These are phyloP conservation scores for Erynnis tages DNA, from an alignment of 2,888 invertebrate species.

Conservation along the genomic window DNA sequence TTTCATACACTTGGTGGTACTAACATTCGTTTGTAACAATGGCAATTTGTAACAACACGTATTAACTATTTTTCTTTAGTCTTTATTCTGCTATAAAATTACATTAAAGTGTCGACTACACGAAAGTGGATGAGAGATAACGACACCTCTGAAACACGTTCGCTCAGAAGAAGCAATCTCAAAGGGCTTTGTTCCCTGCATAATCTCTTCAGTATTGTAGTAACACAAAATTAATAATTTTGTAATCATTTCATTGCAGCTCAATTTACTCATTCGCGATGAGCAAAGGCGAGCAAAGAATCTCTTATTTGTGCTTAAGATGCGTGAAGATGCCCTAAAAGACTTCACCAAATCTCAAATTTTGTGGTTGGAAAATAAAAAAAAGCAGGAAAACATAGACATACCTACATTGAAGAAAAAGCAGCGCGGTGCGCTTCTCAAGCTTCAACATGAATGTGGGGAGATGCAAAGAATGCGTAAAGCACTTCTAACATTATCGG, in stretches of 20 bases:
- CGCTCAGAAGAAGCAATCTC: too few species aligned
- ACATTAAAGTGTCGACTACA: too few species aligned
- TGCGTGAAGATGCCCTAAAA: conserved; percentile 74
- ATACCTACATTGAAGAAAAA: conserved; percentile 83
- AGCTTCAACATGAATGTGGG: conserved; percentile 85
- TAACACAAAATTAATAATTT: too few species aligned
- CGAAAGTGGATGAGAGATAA: too few species aligned
- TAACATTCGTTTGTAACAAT: too few species aligned
- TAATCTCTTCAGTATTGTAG: too few species aligned
- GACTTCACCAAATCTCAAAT: conserved; percentile 77
- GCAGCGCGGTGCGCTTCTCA: conserved; percentile 83
- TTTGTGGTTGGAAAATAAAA: conserved; percentile 72
- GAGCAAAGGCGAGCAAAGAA: conserved; percentile 75
- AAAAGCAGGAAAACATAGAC: conserved; percentile 70
- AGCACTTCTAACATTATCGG: conserved; percentile 65
- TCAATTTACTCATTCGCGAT: conserved; percentile 77
- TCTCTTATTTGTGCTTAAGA: conserved; percentile 69
- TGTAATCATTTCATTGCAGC: conserved; percentile 50
- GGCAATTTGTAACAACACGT: too few species aligned
- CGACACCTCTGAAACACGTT: too few species aligned
- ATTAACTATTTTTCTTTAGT: too few species aligned
- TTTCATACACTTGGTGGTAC: neutral
- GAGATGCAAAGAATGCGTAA: conserved; percentile 83
- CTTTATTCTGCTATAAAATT: too few species aligned
- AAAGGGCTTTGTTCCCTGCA: too few species aligned